phyloP scores from a whole-genome alignment of 2,113 vertebrate genomes.

The Ptilonorhynchus violaceus region DNA sequence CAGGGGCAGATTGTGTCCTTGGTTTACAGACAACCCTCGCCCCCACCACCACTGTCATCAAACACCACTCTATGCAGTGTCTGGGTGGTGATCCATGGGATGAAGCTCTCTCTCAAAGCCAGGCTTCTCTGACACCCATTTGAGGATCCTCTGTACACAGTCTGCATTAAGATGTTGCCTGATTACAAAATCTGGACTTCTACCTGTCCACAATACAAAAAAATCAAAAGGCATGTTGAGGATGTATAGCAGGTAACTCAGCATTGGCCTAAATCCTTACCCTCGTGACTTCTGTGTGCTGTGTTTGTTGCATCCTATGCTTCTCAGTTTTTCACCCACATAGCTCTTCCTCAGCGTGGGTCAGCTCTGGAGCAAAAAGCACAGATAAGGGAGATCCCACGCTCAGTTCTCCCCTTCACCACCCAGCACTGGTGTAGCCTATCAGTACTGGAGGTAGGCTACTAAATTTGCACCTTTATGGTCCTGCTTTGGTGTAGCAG shows the following conservation, averaged over 20 bases:
- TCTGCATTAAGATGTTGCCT: not conserved
- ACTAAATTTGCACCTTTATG: not conserved
- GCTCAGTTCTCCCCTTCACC: not conserved
- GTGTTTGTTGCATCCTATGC: not conserved
- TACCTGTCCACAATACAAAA: no score
- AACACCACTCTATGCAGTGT: not conserved
- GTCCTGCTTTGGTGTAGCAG: not conserved
- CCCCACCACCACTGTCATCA: not conserved
- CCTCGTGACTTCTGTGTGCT: not conserved
- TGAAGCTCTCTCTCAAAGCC: not conserved
- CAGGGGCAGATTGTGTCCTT: not conserved
- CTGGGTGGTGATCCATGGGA: not conserved
- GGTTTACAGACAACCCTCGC: not conserved
- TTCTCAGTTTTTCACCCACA: not conserved
- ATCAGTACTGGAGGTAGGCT: not conserved
- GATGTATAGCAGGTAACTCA: not conserved
- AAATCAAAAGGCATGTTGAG: fast-evolving
- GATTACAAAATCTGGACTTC: not conserved
- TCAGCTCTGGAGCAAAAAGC: not conserved
- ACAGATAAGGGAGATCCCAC: not conserved
- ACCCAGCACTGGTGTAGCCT: fast-evolving
- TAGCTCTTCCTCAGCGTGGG: not conserved
- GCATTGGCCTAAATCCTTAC: not conserved
- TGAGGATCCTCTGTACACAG: not conserved
- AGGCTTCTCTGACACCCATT: not conserved